Evolutionary conservation across 53 echinoderm and acorn worm genomes (phyloP), one percentile per base, ranked within the genome.

Genomic region (Antedon mediterranea): DNA sequence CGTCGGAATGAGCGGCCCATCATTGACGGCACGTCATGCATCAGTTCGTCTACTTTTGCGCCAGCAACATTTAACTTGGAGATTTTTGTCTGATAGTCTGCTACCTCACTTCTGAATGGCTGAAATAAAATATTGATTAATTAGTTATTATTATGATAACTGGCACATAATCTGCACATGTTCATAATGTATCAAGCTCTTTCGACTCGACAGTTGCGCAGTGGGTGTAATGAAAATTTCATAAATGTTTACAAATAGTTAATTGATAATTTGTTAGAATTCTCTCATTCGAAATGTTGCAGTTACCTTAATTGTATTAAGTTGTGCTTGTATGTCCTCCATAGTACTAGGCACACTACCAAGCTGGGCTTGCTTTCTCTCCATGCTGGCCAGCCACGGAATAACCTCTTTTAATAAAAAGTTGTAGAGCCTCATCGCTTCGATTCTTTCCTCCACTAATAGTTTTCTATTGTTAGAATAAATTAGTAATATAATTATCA

Each of bases 261-360:
- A n/a, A n/a, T n/a, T n/a, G n/a, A n/a, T n/a, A n/a, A n/a, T n/a
- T n/a, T n/a, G n/a, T n/a, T n/a, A n/a, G n/a, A n/a, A n/a, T n/a
- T n/a, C n/a, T n/a, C n/a, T n/a, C n/a, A n/a, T n/a, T n/a, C n/a
- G n/a, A n/a, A n/a, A n/a, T n/a, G n/a, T n/a, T n/a, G n/a, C n/a
- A n/a, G n/a, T 44, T 81, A 98, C 98, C 98, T 98, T 98, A 73
- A 92, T 83, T 79, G 90, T 90, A 30, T 88, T 90, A 74, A 90
- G 88, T 83, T 98, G 98, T 43, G 44, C 28, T 81, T 93, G 93
- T 82, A 98, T 90, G 76, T 77, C 79, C 3, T 85, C 88, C 31
- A 98, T 43, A 71, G 91, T 93, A 79, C 84, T 98, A 44, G 90
- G 89, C 28, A 98, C 92, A 0, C 86, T 57, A 23, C 57, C 57